phyloP scores from a whole-genome alignment of 2,797 vertebrate species.

The Pantherophis alleghaniensis region DNA sequence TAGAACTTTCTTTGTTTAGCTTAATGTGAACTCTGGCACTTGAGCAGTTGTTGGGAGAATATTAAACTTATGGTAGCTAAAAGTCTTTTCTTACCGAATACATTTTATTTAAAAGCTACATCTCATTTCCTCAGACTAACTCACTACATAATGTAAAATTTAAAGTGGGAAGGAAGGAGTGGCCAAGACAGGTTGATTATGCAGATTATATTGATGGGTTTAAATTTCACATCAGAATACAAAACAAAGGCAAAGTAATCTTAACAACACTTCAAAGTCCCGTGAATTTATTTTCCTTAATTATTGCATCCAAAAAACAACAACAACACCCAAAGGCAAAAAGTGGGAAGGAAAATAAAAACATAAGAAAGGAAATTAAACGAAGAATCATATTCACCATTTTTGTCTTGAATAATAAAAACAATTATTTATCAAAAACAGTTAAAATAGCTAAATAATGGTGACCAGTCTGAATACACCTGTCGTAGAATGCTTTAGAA shows the following conservation, averaged over 20 bases:
- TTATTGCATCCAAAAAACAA: neutral
- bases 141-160: neutral
- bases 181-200: neutral
- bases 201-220: neutral
- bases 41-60: neutral
- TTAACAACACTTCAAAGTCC: neutral
- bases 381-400: neutral
- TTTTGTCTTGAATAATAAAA: neutral
- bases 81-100: neutral
- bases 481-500: neutral
- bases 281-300: neutral
- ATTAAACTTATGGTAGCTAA: neutral
- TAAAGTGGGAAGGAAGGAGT: neutral
- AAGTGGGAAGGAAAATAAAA: neutral
- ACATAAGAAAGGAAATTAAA: neutral
- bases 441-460: neutral
- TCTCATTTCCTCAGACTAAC: neutral
- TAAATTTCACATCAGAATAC: neutral
- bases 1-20: neutral
- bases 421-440: neutral
- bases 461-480: neutral
- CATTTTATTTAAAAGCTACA: neutral
- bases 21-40: neutral
- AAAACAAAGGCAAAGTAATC: neutral
- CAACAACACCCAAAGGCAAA: neutral